Evolutionary conservation across 2,113 vertebrate species (phyloP).

Genomic region (Oryzias celebensis): DNA sequence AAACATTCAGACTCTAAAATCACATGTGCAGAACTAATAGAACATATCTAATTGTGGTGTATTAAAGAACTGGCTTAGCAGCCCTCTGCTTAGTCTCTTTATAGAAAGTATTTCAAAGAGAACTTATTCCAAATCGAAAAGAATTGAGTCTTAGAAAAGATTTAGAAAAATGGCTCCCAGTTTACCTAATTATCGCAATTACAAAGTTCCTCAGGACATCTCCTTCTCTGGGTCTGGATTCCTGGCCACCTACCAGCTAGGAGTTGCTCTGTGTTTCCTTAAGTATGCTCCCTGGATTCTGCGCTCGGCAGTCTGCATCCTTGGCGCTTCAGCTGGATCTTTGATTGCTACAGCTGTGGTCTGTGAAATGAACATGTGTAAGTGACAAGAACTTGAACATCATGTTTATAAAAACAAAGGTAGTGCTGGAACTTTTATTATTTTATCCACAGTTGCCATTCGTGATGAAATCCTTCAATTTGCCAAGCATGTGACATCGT

Average conservation of each 20-base stretch:
- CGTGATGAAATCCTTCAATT: constrained; percentile 71
- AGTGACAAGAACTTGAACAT: constrained; percentile 30
- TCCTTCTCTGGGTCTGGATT: constrained; percentile 86
- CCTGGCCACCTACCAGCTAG: constrained; percentile 82
- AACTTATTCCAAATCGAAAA: neutral
- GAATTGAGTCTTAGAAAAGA: neutral
- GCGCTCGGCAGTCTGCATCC: constrained; percentile 70
- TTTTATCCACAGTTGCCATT: constrained; percentile 61
- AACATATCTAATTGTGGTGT: constrained; percentile 48
- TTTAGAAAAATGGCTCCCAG: constrained; percentile 48
- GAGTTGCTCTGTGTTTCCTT: constrained; percentile 78
- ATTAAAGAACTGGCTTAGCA: constrained; percentile 23
- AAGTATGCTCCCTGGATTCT: constrained; percentile 76
- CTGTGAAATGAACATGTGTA: constrained; percentile 75
- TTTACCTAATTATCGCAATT: constrained; percentile 19
- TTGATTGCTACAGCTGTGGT: constrained; percentile 82
- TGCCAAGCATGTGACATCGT: constrained; percentile 70
- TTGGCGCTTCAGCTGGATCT: constrained; percentile 81
- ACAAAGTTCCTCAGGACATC: constrained; percentile 60
- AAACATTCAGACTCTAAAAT: constrained; percentile 14
- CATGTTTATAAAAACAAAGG: neutral
- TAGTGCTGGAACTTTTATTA: neutral
- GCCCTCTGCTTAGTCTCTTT: neutral
- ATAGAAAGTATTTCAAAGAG: neutral
- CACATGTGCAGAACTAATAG: constrained; percentile 54